Conservation (phyloP, 2,113 vertebrate species). For the Protomyctophum bolini region DNA sequence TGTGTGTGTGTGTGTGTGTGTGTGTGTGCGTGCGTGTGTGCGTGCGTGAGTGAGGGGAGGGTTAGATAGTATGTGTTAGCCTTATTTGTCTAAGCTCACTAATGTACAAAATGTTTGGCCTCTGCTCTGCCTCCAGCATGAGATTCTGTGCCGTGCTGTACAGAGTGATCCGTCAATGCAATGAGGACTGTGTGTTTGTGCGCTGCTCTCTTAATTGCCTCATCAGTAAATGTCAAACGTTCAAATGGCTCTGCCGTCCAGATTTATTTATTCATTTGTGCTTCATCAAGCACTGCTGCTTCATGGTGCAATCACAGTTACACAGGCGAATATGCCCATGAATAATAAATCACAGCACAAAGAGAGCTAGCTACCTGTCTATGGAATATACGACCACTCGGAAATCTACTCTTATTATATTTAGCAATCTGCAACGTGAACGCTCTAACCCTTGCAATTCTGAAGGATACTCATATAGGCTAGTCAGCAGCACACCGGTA, state of each 20-base stretch:
- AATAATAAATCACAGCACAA: slow-evolving; percentile 73
- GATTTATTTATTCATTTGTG: slow-evolving; percentile 74
- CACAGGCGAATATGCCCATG: slow-evolving; percentile 54
- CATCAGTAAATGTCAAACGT: slow-evolving; percentile 78
- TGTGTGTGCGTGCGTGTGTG: too few species aligned
- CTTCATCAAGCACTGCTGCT: slow-evolving; percentile 56
- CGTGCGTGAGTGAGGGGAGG: background rate
- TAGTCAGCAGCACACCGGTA: slow-evolving; percentile 3
- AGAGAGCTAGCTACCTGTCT: slow-evolving; percentile 47
- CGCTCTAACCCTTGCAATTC: slow-evolving; percentile 9
- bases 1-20: background rate
- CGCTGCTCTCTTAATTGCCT: slow-evolving; percentile 70
- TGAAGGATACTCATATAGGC: background rate
- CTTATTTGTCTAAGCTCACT: background rate
- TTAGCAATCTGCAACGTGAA: slow-evolving; percentile 8
- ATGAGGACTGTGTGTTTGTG: slow-evolving; percentile 42
- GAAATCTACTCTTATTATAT: slow-evolving; percentile 16
- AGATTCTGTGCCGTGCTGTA: slow-evolving; percentile 1
- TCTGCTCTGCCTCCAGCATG: background rate
- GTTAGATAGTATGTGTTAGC: background rate
- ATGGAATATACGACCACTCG: slow-evolving; percentile 29
- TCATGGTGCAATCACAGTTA: slow-evolving; percentile 65
- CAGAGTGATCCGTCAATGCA: slow-evolving; percentile 15
- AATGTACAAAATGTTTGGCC: background rate
- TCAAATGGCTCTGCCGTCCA: slow-evolving; percentile 59